phyloP scores from a whole-genome alignment of 2,888 invertebrate species.

The Chrysomela aeneicollis region DNA sequence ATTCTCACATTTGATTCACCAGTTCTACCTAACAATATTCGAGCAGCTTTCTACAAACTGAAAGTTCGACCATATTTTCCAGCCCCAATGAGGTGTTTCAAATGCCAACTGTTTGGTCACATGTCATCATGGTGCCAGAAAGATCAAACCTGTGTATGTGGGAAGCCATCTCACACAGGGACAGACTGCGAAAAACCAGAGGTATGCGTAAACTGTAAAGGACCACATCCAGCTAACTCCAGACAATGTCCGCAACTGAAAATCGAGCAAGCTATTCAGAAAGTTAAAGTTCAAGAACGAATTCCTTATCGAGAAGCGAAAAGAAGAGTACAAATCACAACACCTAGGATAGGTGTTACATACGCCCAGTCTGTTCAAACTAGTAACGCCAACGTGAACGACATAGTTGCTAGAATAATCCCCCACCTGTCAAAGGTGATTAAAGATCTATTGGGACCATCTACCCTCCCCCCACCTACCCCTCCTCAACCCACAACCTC shows the following conservation, averaged over 20 bases:
- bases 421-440: background rate
- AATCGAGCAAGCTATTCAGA: background rate
- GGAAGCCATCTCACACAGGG: too few relatives aligned
- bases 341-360: constrained; percentile 1
- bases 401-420: too few relatives aligned
- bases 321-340: background rate
- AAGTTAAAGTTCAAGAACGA: too few relatives aligned
- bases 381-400: background rate
- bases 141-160: too few relatives aligned
- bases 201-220: constrained; percentile 14
- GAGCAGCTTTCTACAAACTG: background rate
- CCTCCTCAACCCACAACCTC: constrained; percentile 1
- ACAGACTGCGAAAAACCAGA: too few relatives aligned
- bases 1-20: constrained; percentile 10
- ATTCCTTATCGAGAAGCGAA: constrained; percentile 14
- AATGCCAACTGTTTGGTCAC: constrained; percentile 16
- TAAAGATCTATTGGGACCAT: constrained; percentile 1
- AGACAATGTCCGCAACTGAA: constrained; percentile 10
- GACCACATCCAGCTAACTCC: constrained; percentile 11
- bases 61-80: constrained; percentile 17
- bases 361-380: background rate
- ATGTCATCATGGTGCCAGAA: constrained; percentile 8
- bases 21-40: constrained; percentile 2
- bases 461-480: background rate
- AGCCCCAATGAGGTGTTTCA: constrained; percentile 2